These are phyloP conservation scores for Nebria salina DNA, from an alignment of 2,888 invertebrate species.

Conservation along the genomic window DNA sequence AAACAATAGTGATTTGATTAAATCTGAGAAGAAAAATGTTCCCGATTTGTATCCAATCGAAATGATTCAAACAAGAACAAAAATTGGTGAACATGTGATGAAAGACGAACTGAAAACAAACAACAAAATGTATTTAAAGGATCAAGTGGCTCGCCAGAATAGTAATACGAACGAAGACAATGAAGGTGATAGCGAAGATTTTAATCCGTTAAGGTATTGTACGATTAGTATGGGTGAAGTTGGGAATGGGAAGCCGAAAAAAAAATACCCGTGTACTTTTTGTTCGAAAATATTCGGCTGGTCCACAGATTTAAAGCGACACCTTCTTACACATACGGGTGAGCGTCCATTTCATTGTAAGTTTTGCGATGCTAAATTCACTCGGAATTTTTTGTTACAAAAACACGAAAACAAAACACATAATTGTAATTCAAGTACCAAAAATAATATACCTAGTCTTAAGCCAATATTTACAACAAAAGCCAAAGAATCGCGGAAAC, in stretches of 20 bases:
- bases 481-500: constrained; percentile 49
- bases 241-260: constrained; percentile 41
- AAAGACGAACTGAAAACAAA: constrained; percentile 49
- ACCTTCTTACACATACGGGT: constrained; percentile 61
- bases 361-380: constrained; percentile 59
- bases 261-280: constrained; percentile 58
- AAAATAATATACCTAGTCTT: constrained; percentile 51
- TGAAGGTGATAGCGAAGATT: constrained; percentile 49
- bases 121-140: constrained; percentile 36
- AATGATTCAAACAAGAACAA: constrained; percentile 23
- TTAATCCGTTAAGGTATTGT: constrained; percentile 56
- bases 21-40: constrained; percentile 49
- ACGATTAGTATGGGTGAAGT: constrained; percentile 53
- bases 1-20: constrained; percentile 12
- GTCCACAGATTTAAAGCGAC: constrained; percentile 62
- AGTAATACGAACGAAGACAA: constrained; percentile 34
- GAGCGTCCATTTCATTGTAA: constrained; percentile 61
- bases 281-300: constrained; percentile 61
- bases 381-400: constrained; percentile 61
- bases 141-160: constrained; percentile 43
- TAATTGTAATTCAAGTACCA: constrained; percentile 25
- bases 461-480: constrained; percentile 52
- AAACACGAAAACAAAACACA: constrained; percentile 59
- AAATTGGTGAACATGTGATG: constrained; percentile 26
- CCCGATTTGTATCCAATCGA: constrained; percentile 54